These are phyloP conservation scores for Cremastobaeus sp. DNA, from an alignment of 2,888 invertebrate genomes.

Conservation along the genomic window DNA sequence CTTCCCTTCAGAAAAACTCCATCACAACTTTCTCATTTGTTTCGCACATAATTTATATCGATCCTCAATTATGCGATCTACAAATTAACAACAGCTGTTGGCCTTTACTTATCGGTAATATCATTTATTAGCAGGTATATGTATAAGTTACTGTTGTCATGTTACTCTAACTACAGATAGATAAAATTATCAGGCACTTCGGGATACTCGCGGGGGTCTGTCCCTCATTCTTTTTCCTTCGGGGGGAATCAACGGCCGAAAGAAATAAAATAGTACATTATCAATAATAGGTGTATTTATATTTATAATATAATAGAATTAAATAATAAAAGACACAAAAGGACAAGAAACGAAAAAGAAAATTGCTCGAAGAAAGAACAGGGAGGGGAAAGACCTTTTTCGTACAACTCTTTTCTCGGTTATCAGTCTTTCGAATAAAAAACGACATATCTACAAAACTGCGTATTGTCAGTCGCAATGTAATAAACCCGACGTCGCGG, in stretches of 20 bases:
- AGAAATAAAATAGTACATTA: slow-evolving; percentile 31
- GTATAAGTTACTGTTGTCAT: slow-evolving; percentile 75
- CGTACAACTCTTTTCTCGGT: slow-evolving; percentile 61
- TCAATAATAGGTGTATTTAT: slow-evolving; percentile 45
- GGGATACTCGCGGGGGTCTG: slow-evolving; percentile 70
- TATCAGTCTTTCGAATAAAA: slow-evolving; percentile 74
- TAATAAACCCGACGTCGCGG: slow-evolving; percentile 52
- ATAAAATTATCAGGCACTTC: slow-evolving; percentile 73
- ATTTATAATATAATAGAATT: slow-evolving; percentile 21
- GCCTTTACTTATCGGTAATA: slow-evolving; percentile 71
- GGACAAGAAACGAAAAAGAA: slow-evolving; percentile 49
- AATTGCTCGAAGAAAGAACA: slow-evolving; percentile 39
- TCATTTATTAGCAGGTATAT: slow-evolving; percentile 72
- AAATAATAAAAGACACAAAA: slow-evolving; percentile 26
- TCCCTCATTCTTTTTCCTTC: slow-evolving; percentile 55
- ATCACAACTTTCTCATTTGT: slow-evolving; percentile 16
- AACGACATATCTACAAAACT: slow-evolving; percentile 69
- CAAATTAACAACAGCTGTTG: slow-evolving; percentile 63
- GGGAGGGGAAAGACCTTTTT: slow-evolving; percentile 25
- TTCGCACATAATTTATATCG: slow-evolving; percentile 41
- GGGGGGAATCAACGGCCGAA: slow-evolving; percentile 13
- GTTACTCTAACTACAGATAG: slow-evolving; percentile 73
- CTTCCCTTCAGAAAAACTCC: slow-evolving; percentile 11
- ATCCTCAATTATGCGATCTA: slow-evolving; percentile 57
- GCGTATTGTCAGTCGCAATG: slow-evolving; percentile 71